These are phyloP conservation scores for Pycnonotus jocosus DNA, from an alignment of 2,113 vertebrate species.

Conservation along the genomic window DNA sequence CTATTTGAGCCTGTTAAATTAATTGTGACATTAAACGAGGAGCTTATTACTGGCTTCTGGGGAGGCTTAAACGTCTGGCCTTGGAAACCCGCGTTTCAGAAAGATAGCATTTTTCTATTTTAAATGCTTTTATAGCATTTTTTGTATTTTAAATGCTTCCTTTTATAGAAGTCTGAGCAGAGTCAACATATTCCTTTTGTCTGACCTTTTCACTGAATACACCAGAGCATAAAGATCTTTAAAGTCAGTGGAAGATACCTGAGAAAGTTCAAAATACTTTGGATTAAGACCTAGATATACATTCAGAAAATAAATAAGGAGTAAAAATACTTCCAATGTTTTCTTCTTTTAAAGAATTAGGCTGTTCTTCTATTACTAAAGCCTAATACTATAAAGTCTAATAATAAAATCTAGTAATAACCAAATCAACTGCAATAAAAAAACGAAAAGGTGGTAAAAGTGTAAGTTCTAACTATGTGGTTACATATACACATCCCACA, in stretches of 20 bases:
- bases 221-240: neutral
- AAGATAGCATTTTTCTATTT: neutral
- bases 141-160: too few relatives aligned
- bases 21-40: slow-evolving; percentile 42
- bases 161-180: neutral
- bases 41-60: slow-evolving; percentile 39
- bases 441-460: neutral
- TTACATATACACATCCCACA: neutral
- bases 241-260: neutral
- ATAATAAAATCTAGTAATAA: neutral
- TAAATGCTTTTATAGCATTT: neutral
- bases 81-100: neutral
- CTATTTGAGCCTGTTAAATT: slow-evolving; percentile 39
- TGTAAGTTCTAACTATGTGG: neutral
- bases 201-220: neutral
- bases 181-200: neutral
- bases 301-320: neutral
- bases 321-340: neutral
- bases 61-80: neutral
- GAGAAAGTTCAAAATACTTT: neutral
- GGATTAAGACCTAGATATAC: neutral
- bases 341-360: neutral
- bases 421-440: neutral
- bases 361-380: neutral
- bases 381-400: neutral